Evolutionary conservation across 2,113 vertebrate genomes (phyloP).

Genomic region (Leptobrachium ailaonicum): DNA sequence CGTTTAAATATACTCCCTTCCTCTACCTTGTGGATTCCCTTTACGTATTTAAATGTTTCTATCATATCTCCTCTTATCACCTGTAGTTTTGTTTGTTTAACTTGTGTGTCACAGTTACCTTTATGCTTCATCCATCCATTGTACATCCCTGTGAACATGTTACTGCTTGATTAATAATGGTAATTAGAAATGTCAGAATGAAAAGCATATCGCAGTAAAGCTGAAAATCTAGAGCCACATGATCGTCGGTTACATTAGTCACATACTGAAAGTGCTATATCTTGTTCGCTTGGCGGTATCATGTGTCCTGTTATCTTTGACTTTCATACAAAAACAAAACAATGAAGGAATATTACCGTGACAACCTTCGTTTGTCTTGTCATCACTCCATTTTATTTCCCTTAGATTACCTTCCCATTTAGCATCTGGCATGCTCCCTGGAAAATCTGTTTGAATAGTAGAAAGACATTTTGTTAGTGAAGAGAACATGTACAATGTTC

Average conservation of each 20-base stretch:
- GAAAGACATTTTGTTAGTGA: conserved; percentile 15
- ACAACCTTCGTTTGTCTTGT: conserved; percentile 63
- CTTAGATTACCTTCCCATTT: conserved; percentile 64
- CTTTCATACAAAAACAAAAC: conserved; percentile 32
- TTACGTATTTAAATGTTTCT: background rate
- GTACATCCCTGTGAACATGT: background rate
- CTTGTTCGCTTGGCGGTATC: conserved; percentile 16
- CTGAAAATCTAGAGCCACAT: conserved; percentile 6
- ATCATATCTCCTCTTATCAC: too few species aligned
- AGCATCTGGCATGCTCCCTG: conserved; percentile 65
- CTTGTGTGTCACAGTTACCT: background rate
- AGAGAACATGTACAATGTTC: background rate
- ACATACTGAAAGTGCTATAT: background rate
- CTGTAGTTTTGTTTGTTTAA: too few species aligned
- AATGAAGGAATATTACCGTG: conserved; percentile 59
- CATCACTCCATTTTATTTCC: conserved; percentile 65
- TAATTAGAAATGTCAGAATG: background rate
- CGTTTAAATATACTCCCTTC: too few species aligned
- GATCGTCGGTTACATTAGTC: background rate
- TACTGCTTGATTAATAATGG: background rate
- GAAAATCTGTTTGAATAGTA: conserved; percentile 58
- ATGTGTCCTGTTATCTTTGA: conserved; percentile 35
- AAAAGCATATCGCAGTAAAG: background rate
- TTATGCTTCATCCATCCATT: background rate
- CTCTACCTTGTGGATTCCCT: too few species aligned